Evolutionary conservation across 1,140 invertebrate species (phyloP).

Genomic region (Zaprionus lachaisei): DNA sequence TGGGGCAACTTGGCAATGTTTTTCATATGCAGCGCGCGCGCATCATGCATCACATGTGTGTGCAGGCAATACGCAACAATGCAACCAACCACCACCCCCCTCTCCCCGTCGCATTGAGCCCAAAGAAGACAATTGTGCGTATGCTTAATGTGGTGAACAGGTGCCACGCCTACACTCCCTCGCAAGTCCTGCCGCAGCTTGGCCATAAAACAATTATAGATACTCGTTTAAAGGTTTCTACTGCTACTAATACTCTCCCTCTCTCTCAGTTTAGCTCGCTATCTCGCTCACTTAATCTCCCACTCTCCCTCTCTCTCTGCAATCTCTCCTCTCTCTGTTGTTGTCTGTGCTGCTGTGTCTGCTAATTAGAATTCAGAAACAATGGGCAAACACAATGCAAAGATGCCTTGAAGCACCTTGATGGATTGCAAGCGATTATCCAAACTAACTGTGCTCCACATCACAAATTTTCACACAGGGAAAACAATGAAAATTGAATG

Average conservation of each 20-base stretch:
- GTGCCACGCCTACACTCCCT: constrained; percentile 28
- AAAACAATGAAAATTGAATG: too few species aligned
- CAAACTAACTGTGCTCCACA: neutral
- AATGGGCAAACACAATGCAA: neutral
- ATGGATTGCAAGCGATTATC: constrained; percentile 3
- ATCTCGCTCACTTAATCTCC: neutral
- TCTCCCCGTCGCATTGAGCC: too few species aligned
- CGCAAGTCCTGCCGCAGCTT: neutral
- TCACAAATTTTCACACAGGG: too few species aligned
- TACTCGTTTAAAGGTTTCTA: constrained; percentile 32
- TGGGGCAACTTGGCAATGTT: neutral
- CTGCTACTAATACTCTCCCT: neutral
- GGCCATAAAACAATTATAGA: constrained; percentile 41
- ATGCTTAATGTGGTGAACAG: constrained; percentile 15
- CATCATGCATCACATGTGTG: constrained; percentile 44
- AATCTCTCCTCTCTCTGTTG: neutral
- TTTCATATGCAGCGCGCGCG: constrained; percentile 51
- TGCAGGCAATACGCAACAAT: constrained; percentile 15
- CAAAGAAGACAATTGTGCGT: constrained; percentile 25
- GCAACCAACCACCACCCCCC: too few species aligned
- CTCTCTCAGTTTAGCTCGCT: neutral
- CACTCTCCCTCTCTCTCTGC: neutral
- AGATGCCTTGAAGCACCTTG: neutral
- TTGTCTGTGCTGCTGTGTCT: neutral
- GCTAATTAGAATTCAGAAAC: constrained; percentile 1